Evolutionary conservation across 1,140 invertebrate genomes (phyloP), one percentile per base, ranked within the genome.

Genomic region (Tetragonula clypearis): DNA sequence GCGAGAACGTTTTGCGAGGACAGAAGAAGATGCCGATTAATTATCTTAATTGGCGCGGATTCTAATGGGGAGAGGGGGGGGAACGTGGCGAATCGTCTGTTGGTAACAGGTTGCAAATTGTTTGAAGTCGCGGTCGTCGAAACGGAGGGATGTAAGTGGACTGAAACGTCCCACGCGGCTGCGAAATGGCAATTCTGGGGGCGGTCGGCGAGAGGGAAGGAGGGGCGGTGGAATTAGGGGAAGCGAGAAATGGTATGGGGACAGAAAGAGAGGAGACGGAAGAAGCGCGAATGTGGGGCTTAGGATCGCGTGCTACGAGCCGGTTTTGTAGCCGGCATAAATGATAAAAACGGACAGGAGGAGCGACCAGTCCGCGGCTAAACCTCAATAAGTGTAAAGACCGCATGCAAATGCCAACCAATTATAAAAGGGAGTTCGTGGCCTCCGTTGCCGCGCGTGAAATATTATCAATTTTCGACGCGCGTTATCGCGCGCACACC

Each of bases 281-380:
- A 35, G 23, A 19, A 26, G 86, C 74, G 21, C 53, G 75, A 71
- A 69, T 55, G 60, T 62, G 76, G 72, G 65, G 73, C 86, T 66
- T 68, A 86, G 83, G 79, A 91, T 93, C 87, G 92, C 92, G 92
- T 93, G 93, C 85, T 92, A 86, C 86, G 76, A 92, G 90, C 89
- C 91, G 90, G 91, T 92, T 92, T 92, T 86, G 88, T 91, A 90
- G 77, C 77, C 71, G 84, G 89, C 87, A 90, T 93, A 93, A 93
- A 93, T 93, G 92, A 93, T 93, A 93, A 93, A 93, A 93, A 93
- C 92, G 89, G 92, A 92, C 92, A 91, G 87, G 75, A 90, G 89
- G 83, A 90, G 89, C 87, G 90, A 93, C 88, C 90, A 91, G 90
- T 93, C 89, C 90, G 90, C 86, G 88, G 86, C 90, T 90, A 92